Percentiles rank a stretch among this genome's conserved stretches.
Evolutionary conservation across 1,140 invertebrate species (phyloP).

Genomic region (Zaprionus lachaisei): DNA sequence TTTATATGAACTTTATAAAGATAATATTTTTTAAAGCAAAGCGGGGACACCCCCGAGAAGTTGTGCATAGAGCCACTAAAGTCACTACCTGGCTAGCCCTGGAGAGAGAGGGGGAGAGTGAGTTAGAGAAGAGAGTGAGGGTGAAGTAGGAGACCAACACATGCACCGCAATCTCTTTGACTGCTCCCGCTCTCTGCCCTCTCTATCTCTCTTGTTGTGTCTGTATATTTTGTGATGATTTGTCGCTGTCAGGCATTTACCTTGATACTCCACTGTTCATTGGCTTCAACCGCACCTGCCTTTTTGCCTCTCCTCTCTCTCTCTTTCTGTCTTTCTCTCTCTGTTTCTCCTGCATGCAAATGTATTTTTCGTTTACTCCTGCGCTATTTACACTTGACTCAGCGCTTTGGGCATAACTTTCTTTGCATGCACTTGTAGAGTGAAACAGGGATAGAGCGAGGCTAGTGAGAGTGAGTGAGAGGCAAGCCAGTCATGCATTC

Average conservation of each 20-base stretch:
- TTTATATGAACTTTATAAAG: too few relatives aligned
- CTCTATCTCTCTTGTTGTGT: neutral
- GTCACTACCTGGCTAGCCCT: too few relatives aligned
- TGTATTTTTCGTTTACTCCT: conserved; percentile 13
- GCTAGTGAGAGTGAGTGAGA: neutral
- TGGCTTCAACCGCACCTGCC: conserved; percentile 70
- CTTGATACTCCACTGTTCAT: conserved; percentile 72
- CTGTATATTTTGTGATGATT: conserved; percentile 56
- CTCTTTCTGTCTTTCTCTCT: neutral
- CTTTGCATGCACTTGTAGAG: conserved; percentile 24
- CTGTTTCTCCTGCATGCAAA: neutral
- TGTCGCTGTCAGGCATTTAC: conserved; percentile 47
- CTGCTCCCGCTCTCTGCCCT: neutral
- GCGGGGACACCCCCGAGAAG: too few relatives aligned
- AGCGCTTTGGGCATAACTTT: conserved; percentile 27
- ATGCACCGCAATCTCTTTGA: conserved; percentile 8
- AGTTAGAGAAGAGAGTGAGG: neutral
- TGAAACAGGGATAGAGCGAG: neutral
- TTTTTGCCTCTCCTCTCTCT: neutral
- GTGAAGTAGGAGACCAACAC: neutral
- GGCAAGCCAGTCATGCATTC: conserved; percentile 52
- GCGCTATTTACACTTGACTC: conserved; percentile 44
- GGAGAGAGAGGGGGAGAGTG: neutral
- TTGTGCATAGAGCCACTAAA: too few relatives aligned
- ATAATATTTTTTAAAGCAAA: too few relatives aligned